Base-by-base conservation (phyloP, 2,797 vertebrate species). In the Cuculus canorus region DNA sequence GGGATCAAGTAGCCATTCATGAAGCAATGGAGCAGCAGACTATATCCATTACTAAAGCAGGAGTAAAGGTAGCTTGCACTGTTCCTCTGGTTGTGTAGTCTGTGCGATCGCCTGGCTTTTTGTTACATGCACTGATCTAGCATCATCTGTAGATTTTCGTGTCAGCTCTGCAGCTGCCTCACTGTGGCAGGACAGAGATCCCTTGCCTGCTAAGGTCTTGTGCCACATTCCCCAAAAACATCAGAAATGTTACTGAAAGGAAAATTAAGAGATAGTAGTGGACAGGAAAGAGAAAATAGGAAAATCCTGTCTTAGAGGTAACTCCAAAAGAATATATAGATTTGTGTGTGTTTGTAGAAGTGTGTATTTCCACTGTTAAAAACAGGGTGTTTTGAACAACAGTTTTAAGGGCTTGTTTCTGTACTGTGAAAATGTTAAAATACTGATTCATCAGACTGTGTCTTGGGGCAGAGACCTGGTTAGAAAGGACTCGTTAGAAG, bases 1-100 rank as follows among this genome's bases (percentile, higher is more conserved):
- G 98, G 92, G 99, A 99, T 96, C 99, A 99, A 96, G 99, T 99
- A 94, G 99, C 99, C 95, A 99, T 99, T 94, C 99, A 99, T 1
- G 99, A 99, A 96, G 99, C 99, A 35, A 99, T 99, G 99, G 99
- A 99, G 88, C 99, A 99, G 96, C 99, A 99, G 97, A 99, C 99
- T 19, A 99, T 99, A 97, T 99, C 99, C 90, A 99, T 99, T 96
- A 99, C 99, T 78, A 99, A 99, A 98, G 99, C 99, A 4, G 99
- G 99, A 87, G 99, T 99, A 95, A 99, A 99, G 99, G 99, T 99
- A 97, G 24, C 48, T 59, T 23, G 11, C 1, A 2, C 24, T 48
- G 2, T 23, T 66, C 33, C 17, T 65, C 15, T 64, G 27, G 37
- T 23, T 82, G 1, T n/a, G 30, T 24, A 11, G 21, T 41, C 30